phyloP scores from a whole-genome alignment of 2,888 invertebrate genomes.

The Troides oblongomaculatus region DNA sequence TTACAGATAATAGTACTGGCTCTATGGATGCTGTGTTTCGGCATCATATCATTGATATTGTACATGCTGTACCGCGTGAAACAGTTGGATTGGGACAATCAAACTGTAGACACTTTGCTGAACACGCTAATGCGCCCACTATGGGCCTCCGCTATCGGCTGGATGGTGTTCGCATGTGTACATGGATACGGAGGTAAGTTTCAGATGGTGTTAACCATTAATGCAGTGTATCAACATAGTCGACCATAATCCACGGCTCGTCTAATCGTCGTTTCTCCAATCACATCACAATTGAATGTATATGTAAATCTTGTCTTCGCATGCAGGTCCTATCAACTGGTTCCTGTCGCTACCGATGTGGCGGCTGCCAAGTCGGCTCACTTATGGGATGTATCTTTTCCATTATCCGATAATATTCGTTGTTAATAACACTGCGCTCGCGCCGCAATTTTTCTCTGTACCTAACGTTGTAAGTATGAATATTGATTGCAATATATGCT shows the following conservation, averaged over 20 bases:
- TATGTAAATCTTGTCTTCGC: too few species aligned
- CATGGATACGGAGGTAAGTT: slow-evolving; percentile 61
- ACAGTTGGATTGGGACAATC: slow-evolving; percentile 53
- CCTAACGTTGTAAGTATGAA: slow-evolving; percentile 35
- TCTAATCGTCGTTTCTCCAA: neutral
- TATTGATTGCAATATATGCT: too few species aligned
- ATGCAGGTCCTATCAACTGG: slow-evolving; percentile 61
- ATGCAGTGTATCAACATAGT: too few species aligned
- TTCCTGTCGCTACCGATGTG: slow-evolving; percentile 69
- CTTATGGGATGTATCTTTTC: slow-evolving; percentile 77
- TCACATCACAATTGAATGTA: neutral
- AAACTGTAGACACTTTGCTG: slow-evolving; percentile 48
- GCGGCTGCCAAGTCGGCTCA: slow-evolving; percentile 72
- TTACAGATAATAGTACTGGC: slow-evolving; percentile 7
- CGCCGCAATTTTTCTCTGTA: slow-evolving; percentile 44
- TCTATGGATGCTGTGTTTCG: slow-evolving; percentile 11
- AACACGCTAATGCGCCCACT: slow-evolving; percentile 61
- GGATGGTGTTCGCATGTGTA: slow-evolving; percentile 65
- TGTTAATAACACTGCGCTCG: slow-evolving; percentile 36
- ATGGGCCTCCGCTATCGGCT: slow-evolving; percentile 65
- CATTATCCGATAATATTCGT: slow-evolving; percentile 62
- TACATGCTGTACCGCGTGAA: slow-evolving; percentile 35
- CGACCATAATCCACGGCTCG: too few species aligned
- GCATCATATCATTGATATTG: slow-evolving; percentile 31
- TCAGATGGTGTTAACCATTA: too few species aligned